Evolutionary conservation across 2,888 invertebrate species (phyloP), one percentile per base, ranked within the genome.

Genomic region (Sipha maydis): DNA sequence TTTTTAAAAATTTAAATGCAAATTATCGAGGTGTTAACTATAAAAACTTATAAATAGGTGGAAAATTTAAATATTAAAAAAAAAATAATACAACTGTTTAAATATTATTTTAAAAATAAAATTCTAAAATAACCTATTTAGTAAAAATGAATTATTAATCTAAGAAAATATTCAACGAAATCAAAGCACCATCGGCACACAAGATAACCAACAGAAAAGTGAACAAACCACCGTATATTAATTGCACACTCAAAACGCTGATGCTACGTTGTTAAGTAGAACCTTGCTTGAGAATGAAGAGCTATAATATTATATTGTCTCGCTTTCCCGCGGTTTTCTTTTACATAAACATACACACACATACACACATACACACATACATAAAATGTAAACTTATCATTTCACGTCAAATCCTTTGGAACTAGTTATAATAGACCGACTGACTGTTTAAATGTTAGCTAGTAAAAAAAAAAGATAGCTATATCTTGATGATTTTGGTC

Each of bases 401-500:
- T 75, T 80, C 80, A 88, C 69, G 21, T 75, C 75, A 88, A 80
- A 88, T 88, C 88, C 80, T 88, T 88, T 88, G 75, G 61, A 80
- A 73, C 73, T 82, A 75, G 34, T 82, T 48, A 61, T 41, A 75
- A 75, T 80, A 48, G 80, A 75, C 75, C 73, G 88, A 75, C 80
- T 88, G 80, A 17, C 80, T 75, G 69, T 89, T 89, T 85, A 89
- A 86, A 89, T 85, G 73, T 85, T 89, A 89, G 75, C 77, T 89
- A 89, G 78, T 89, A 83, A 76, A 90, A 89, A 89, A 89, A 73
- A 89, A 71, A 88, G 82, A 48, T 85, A 85, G 69, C 78, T 67
- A 77, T 85, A 85, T n/a, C 69, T 31, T 71, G 34, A 69, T 85
- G 48, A 85, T 90, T 90, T 89, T 90, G 88, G 88, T 75, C 82